These are phyloP conservation scores for Boloria selene DNA, from an alignment of 2,888 invertebrate genomes.

Conservation along the genomic window DNA sequence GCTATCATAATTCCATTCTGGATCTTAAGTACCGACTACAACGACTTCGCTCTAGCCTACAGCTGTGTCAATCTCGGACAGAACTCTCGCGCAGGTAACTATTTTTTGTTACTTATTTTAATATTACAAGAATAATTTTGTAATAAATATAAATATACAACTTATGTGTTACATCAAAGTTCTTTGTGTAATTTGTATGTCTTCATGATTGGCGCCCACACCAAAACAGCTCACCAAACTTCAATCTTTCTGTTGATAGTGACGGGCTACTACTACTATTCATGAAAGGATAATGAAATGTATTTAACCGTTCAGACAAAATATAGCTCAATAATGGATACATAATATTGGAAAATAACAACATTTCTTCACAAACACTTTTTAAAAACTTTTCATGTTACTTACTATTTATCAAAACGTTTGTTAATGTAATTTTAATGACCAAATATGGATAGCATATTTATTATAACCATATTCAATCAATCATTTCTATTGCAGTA, in stretches of 20 bases:
- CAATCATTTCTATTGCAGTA: conserved; percentile 47
- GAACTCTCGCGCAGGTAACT: conserved; percentile 58
- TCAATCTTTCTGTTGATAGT: no score
- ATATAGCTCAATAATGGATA: no score
- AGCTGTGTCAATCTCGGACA: conserved; percentile 76
- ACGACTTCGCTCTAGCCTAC: conserved; percentile 82
- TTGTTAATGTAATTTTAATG: not conserved
- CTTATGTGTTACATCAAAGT: no score
- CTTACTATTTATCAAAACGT: not conserved
- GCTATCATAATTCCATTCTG: conserved; percentile 47
- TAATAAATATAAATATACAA: no score
- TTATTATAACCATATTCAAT: no score
- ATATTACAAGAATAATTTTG: not conserved
- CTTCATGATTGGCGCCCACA: no score
- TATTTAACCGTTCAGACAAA: not conserved
- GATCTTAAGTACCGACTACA: conserved; percentile 77
- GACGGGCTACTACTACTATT: no score
- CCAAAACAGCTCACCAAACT: no score
- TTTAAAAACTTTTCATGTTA: not conserved
- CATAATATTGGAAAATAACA: no score
- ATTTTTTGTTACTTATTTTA: not conserved
- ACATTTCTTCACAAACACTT: not conserved
- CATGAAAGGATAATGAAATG: no score
- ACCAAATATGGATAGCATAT: no score
- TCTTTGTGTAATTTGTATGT: no score